These are phyloP conservation scores for Macrotis lagotis DNA, from an alignment of 2,113 vertebrate genomes.

Conservation along the genomic window DNA sequence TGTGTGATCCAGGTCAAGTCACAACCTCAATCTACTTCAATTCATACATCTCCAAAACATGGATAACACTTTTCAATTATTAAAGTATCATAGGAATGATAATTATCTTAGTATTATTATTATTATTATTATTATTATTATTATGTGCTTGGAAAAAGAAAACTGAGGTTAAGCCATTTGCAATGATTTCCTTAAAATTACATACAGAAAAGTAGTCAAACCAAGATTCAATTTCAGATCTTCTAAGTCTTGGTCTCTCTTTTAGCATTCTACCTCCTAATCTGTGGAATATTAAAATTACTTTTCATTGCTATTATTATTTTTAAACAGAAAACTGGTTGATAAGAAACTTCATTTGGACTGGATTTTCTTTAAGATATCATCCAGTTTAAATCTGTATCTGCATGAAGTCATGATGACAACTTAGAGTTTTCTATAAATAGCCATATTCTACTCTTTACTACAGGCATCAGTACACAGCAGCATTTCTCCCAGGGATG, in stretches of 20 bases:
- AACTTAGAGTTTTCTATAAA: neutral
- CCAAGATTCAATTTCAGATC: neutral
- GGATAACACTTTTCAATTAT: neutral
- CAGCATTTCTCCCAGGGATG: neutral
- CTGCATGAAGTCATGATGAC: neutral
- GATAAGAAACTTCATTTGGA: neutral
- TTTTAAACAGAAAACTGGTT: neutral
- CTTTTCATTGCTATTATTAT: neutral
- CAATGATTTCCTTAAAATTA: neutral
- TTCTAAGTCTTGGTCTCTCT: neutral
- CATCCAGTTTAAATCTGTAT: neutral
- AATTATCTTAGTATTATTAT: neutral
- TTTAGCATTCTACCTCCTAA: neutral
- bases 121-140: neutral
- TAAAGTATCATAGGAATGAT: neutral
- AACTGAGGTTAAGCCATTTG: neutral
- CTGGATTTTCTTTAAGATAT: neutral
- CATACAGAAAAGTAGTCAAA: neutral
- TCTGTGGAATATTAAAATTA: neutral
- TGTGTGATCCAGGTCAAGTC: rapidly evolving
- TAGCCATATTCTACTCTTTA: neutral
- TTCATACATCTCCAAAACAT: neutral
- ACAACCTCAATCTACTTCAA: neutral
- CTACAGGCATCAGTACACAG: neutral
- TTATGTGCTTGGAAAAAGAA: neutral